These are phyloP conservation scores for Halcyon smyrnensis DNA, from an alignment of 2,797 vertebrate species.

Conservation along the genomic window DNA sequence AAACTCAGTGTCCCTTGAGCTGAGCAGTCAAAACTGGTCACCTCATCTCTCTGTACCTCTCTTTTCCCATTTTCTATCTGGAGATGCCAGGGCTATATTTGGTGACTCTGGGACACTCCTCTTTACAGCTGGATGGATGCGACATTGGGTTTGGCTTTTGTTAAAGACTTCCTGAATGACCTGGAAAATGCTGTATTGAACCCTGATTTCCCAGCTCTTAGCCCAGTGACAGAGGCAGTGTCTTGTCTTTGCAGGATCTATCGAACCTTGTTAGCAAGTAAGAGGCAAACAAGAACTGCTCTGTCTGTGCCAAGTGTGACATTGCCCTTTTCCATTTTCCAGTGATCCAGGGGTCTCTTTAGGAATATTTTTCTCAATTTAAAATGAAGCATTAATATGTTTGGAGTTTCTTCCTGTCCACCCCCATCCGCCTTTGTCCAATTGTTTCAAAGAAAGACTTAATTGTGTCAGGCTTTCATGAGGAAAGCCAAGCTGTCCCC, in stretches of 20 bases:
- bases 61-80: neutral
- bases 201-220: neutral
- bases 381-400: neutral
- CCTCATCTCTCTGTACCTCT: neutral
- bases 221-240: neutral
- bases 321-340: slow-evolving; percentile 31
- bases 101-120: neutral
- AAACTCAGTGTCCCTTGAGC: neutral
- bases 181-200: neutral
- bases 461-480: slow-evolving; percentile 22
- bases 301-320: neutral
- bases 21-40: neutral
- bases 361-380: slow-evolving; percentile 36
- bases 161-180: too few species aligned
- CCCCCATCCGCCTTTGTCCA: slow-evolving; percentile 1
- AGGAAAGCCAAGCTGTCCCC: slow-evolving; percentile 6
- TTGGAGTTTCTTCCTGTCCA: slow-evolving; percentile 33
- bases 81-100: neutral
- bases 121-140: neutral
- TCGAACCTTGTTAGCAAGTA: slow-evolving; percentile 26
- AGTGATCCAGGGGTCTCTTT: neutral
- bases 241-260: neutral
- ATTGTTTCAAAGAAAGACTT: slow-evolving; percentile 32
- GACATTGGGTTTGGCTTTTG: neutral
- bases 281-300: slow-evolving; percentile 21